phyloP scores from a whole-genome alignment of 2,888 invertebrate species.

The Nymphalis urticae region DNA sequence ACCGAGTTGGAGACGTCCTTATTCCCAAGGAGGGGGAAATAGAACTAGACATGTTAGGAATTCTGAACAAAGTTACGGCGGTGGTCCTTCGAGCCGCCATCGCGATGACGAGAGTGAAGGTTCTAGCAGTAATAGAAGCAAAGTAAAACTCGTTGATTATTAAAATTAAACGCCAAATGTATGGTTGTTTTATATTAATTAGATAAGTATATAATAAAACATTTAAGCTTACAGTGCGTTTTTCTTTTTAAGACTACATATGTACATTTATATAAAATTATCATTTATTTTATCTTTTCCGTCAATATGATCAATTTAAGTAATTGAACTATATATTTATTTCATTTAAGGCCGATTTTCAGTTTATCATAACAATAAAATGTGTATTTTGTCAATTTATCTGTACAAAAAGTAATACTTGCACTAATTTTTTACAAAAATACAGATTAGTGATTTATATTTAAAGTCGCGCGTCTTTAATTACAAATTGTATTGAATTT shows the following conservation, averaged over 20 bases:
- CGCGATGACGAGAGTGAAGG: constrained; percentile 40
- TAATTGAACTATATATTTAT: not conserved
- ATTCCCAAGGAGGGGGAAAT: constrained; percentile 53
- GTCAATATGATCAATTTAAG: not conserved
- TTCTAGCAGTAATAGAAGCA: constrained; percentile 48
- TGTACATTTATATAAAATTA: constrained; percentile 30
- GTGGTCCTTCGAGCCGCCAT: constrained; percentile 38
- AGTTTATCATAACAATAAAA: too few species aligned
- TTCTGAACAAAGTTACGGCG: constrained; percentile 42
- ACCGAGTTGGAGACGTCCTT: constrained; percentile 48
- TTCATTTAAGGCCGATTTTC: not conserved
- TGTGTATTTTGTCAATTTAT: too few species aligned
- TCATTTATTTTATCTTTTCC: not conserved
- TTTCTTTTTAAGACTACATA: constrained; percentile 20
- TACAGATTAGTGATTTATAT: too few species aligned
- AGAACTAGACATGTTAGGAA: constrained; percentile 47
- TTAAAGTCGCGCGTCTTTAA: too few species aligned
- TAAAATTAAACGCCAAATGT: constrained; percentile 38
- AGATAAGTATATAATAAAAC: constrained; percentile 37
- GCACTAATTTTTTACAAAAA: too few species aligned
- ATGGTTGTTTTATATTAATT: constrained; percentile 30
- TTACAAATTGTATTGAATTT: too few species aligned
- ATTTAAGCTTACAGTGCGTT: constrained; percentile 24
- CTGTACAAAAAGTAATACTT: too few species aligned
- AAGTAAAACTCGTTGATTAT: constrained; percentile 74